A percentile compares a stretch with the other conserved stretches of the same genome.
These are phyloP conservation scores for Clamator glandarius DNA, from an alignment of 2,797 vertebrate genomes.

Conservation along the genomic window DNA sequence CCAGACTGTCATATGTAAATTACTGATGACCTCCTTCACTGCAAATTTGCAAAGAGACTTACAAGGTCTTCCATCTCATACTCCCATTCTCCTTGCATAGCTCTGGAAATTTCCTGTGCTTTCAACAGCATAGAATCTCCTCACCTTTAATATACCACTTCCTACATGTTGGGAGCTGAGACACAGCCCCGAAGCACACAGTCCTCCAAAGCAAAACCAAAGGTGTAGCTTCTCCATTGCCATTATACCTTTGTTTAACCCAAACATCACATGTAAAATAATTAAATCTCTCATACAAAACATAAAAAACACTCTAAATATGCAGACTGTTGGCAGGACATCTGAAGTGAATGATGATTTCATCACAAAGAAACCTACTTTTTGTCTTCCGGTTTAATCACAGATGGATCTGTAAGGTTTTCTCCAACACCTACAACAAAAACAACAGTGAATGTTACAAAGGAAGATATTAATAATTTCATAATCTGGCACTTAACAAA, in stretches of 20 bases:
- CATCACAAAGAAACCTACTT: slow-evolving; percentile 79
- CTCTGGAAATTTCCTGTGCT: not conserved
- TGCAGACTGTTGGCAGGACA: not conserved
- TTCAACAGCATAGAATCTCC: not conserved
- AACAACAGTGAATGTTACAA: slow-evolving; percentile 48
- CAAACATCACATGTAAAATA: not conserved
- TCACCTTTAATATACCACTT: not conserved
- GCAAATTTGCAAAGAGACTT: not conserved
- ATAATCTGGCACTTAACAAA: not conserved
- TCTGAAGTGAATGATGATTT: slow-evolving; percentile 17
- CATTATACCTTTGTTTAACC: not conserved
- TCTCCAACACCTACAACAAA: slow-evolving; percentile 88
- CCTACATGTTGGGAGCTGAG: not conserved
- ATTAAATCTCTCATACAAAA: not conserved
- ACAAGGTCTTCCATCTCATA: not conserved
- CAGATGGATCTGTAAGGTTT: slow-evolving; percentile 94
- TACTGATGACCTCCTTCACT: not conserved
- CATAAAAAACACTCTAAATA: not conserved
- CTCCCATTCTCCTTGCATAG: not conserved
- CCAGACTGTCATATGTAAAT: not conserved
- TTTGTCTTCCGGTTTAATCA: slow-evolving; percentile 91
- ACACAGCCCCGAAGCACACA: not conserved
- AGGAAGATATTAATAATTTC: not conserved
- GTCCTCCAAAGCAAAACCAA: not conserved
- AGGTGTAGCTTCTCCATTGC: rapidly evolving